Evolutionary conservation across 2,113 vertebrate species (phyloP).

Genomic region (Apodemus sylvaticus): DNA sequence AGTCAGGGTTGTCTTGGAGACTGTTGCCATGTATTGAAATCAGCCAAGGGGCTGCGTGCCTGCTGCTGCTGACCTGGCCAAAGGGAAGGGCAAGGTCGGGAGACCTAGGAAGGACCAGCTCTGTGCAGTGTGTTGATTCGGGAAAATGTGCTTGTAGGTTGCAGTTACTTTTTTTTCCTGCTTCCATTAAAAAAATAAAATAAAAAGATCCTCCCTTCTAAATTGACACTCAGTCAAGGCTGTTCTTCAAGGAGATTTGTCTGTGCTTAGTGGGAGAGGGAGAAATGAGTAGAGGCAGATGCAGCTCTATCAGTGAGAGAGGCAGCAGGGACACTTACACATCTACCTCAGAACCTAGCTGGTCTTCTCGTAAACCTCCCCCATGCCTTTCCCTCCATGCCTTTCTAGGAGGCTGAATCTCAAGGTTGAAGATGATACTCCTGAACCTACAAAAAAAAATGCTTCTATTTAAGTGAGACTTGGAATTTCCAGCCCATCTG

Average conservation of each 20-base stretch:
- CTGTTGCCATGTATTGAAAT: conserved; percentile 48
- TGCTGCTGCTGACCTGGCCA: not conserved
- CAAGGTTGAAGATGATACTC: not conserved
- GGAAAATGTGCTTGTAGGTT: conserved; percentile 39
- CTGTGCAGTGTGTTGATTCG: conserved; percentile 3
- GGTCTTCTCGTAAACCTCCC: not conserved
- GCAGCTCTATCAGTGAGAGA: not conserved
- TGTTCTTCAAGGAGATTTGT: not conserved
- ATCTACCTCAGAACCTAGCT: not conserved
- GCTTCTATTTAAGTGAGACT: not conserved
- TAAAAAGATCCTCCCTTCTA: not conserved
- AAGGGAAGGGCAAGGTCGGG: conserved; percentile 66
- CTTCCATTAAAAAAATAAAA: conserved; percentile 20
- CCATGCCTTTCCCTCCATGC: not conserved
- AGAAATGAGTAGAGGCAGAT: not conserved
- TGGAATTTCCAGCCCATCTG: not conserved
- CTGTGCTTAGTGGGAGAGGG: not conserved
- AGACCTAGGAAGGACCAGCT: conserved; percentile 12
- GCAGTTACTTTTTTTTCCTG: not conserved
- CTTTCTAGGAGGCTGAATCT: not conserved
- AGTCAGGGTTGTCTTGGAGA: conserved; percentile 60
- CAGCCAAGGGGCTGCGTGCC: not conserved
- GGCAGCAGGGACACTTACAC: not conserved
- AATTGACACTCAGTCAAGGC: not conserved
- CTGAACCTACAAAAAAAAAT: not conserved